These are phyloP conservation scores for Poecilia picta DNA, from an alignment of 2,797 vertebrate species.

Conservation along the genomic window DNA sequence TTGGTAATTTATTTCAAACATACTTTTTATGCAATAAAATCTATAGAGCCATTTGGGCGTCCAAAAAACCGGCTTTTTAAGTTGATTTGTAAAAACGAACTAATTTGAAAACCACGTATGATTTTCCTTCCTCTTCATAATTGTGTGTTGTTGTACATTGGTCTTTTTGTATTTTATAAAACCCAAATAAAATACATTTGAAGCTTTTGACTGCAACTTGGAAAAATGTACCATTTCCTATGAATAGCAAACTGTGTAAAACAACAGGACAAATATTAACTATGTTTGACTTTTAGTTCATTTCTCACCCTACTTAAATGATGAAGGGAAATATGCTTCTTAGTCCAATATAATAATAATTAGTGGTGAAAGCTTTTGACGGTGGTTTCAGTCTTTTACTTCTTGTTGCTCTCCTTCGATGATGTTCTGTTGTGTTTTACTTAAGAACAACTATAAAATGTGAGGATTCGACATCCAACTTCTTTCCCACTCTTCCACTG, in stretches of 20 bases:
- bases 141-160: neutral
- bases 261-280: neutral
- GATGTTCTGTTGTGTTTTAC: neutral
- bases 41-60: no score
- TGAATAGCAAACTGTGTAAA: neutral
- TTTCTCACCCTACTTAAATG: neutral
- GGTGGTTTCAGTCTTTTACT: neutral
- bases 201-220: neutral
- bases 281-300: neutral
- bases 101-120: neutral
- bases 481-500: neutral
- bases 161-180: neutral
- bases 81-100: neutral
- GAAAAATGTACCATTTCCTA: neutral
- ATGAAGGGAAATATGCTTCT: neutral
- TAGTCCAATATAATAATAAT: neutral
- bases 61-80: neutral
- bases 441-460: constrained; percentile 2
- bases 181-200: neutral
- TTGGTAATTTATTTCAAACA: no score
- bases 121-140: neutral
- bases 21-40: no score
- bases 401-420: neutral
- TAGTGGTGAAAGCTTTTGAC: neutral
- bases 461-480: neutral